Conservation (phyloP, 2,797 vertebrate species). For the Acanthornis magna region DNA sequence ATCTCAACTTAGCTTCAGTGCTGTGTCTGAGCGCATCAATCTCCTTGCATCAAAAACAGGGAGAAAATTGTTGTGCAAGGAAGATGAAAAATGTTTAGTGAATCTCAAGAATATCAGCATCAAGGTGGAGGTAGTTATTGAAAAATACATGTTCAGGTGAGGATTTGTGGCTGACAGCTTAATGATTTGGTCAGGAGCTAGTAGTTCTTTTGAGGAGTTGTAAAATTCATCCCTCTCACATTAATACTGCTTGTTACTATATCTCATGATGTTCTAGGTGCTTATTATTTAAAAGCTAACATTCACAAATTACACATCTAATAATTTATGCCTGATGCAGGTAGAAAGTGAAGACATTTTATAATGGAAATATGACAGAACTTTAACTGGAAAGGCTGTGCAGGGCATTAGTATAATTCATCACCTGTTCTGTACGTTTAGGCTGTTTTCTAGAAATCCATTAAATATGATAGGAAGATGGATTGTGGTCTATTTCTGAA, state of each 20-base stretch:
- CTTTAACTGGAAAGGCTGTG: slow-evolving; percentile 55
- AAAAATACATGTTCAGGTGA: neutral
- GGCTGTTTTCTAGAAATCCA: slow-evolving; percentile 73
- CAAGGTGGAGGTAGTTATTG: neutral
- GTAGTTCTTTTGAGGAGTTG: neutral
- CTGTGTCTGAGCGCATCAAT: neutral
- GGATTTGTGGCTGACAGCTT: neutral
- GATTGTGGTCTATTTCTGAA: slow-evolving; percentile 82
- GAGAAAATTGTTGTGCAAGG: neutral
- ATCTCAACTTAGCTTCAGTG: neutral
- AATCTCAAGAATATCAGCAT: neutral
- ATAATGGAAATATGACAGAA: slow-evolving; percentile 57
- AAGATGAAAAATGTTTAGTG: neutral
- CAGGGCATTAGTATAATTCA: slow-evolving; percentile 51
- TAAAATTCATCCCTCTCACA: neutral
- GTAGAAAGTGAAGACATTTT: slow-evolving; percentile 14
- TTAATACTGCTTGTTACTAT: neutral
- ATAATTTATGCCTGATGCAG: neutral
- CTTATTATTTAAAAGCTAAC: neutral
- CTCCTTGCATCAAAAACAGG: neutral
- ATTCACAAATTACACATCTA: neutral
- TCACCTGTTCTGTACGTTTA: slow-evolving; percentile 57
- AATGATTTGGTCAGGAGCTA: neutral
- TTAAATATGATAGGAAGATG: slow-evolving; percentile 85
- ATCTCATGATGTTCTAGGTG: neutral